These are phyloP conservation scores for Spea multiplicata DNA, from an alignment of 2,113 vertebrate species.

Conservation along the genomic window DNA sequence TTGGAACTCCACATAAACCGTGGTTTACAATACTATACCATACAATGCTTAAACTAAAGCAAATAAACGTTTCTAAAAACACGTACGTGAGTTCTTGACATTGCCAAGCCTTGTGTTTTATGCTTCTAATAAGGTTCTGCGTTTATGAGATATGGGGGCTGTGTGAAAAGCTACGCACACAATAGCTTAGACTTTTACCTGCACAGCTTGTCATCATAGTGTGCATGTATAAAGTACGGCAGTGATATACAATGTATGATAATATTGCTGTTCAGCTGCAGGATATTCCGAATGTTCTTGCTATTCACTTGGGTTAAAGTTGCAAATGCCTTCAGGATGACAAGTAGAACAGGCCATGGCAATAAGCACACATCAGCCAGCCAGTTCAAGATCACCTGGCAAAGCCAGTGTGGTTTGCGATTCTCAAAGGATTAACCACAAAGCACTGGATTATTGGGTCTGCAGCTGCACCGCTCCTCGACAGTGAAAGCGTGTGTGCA, in stretches of 20 bases:
- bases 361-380: constrained; percentile 60
- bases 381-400: constrained; percentile 77
- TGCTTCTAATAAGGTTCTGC: no score
- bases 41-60: no score
- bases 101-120: no score
- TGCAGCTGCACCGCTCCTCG: constrained; percentile 68
- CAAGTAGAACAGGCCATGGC: constrained; percentile 64
- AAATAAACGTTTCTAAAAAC: no score
- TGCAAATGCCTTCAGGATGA: constrained; percentile 71
- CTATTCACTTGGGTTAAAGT: not conserved
- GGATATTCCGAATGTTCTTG: not conserved
- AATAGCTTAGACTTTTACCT: constrained; percentile 65
- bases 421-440: constrained; percentile 76
- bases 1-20: no score
- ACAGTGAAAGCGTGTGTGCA: constrained; percentile 63
- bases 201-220: constrained; percentile 66
- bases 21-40: no score
- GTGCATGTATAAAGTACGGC: constrained; percentile 62
- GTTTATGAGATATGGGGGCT: no score
- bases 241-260: constrained; percentile 66
- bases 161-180: constrained; percentile 49
- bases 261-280: constrained; percentile 59
- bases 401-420: constrained; percentile 66
- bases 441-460: constrained; percentile 69
- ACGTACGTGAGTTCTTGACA: no score